phyloP scores from a whole-genome alignment of 2,797 vertebrate species.

The Onychomys torridus region DNA sequence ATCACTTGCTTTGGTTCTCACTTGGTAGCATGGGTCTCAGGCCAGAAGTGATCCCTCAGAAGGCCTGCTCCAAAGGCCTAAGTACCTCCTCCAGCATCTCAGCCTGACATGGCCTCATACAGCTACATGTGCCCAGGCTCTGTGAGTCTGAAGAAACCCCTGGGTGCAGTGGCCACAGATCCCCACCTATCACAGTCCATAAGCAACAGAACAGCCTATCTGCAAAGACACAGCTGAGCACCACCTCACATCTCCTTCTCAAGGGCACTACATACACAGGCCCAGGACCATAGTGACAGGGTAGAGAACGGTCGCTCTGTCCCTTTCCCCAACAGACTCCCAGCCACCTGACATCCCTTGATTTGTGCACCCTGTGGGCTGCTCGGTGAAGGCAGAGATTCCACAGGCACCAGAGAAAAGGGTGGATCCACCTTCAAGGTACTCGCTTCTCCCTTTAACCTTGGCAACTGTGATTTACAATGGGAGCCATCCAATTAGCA shows the following conservation, averaged over 20 bases:
- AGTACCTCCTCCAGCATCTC: neutral
- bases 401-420: neutral
- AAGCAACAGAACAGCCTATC: accelerated
- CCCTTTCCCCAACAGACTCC: too few species aligned
- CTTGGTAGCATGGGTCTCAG: accelerated
- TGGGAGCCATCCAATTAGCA: conserved; percentile 32
- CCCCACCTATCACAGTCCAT: accelerated
- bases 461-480: neutral
- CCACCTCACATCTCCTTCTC: accelerated
- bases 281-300: neutral
- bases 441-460: neutral
- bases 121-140: too few species aligned
- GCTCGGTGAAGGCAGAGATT: neutral
- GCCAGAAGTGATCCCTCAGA: neutral
- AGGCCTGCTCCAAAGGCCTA: neutral
- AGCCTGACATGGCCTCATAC: accelerated
- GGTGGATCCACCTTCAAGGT: neutral
- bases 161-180: accelerated
- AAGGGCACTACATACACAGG: too few species aligned
- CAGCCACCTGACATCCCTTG: accelerated
- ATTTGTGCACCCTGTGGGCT: neutral
- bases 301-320: accelerated
- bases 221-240: accelerated
- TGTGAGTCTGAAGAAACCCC: neutral
- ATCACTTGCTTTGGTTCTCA: neutral